A percentile compares a stretch with the other conserved stretches of the same genome.
phyloP scores from a whole-genome alignment of 2,888 invertebrate genomes.

The Congeria kusceri region DNA sequence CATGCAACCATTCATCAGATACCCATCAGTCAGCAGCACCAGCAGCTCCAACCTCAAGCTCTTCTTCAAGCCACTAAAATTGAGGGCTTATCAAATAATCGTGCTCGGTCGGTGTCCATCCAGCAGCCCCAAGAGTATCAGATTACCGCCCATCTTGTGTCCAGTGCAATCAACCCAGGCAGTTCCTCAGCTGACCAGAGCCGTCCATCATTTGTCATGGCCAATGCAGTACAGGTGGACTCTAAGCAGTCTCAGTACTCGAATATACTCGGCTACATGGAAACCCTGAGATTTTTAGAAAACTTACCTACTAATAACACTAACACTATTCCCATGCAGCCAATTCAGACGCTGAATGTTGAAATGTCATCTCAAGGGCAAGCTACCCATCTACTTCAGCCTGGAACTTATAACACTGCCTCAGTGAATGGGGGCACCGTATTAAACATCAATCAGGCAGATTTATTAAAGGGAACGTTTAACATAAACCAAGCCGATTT shows the following conservation, averaged over 20 bases:
- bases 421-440: slow-evolving; percentile 34
- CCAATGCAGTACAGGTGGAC: slow-evolving; percentile 51
- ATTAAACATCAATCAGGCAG: slow-evolving; percentile 53
- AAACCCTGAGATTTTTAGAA: slow-evolving; percentile 68
- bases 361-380: slow-evolving; percentile 44
- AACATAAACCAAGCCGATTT: slow-evolving; percentile 43
- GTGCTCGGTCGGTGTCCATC: slow-evolving; percentile 28
- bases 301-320: slow-evolving; percentile 69
- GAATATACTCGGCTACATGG: slow-evolving; percentile 68
- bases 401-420: slow-evolving; percentile 33
- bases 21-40: slow-evolving; percentile 38
- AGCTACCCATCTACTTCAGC: slow-evolving; percentile 32
- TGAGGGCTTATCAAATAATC: slow-evolving; percentile 37
- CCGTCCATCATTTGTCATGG: slow-evolving; percentile 52
- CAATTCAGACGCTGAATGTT: slow-evolving; percentile 54
- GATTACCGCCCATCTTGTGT: slow-evolving; percentile 21
- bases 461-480: slow-evolving; percentile 48
- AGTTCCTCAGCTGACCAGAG: slow-evolving; percentile 43
- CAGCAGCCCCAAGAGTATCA: slow-evolving; percentile 65
- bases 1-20: slow-evolving; percentile 3
- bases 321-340: slow-evolving; percentile 55
- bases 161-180: slow-evolving; percentile 12
- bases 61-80: slow-evolving; percentile 36
- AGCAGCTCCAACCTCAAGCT: slow-evolving; percentile 54
- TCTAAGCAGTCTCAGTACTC: slow-evolving; percentile 63